Percentiles rank a stretch among this genome's conserved stretches.
phyloP scores from a whole-genome alignment of 2,113 vertebrate genomes.

The Chlorodrepanis virens region DNA sequence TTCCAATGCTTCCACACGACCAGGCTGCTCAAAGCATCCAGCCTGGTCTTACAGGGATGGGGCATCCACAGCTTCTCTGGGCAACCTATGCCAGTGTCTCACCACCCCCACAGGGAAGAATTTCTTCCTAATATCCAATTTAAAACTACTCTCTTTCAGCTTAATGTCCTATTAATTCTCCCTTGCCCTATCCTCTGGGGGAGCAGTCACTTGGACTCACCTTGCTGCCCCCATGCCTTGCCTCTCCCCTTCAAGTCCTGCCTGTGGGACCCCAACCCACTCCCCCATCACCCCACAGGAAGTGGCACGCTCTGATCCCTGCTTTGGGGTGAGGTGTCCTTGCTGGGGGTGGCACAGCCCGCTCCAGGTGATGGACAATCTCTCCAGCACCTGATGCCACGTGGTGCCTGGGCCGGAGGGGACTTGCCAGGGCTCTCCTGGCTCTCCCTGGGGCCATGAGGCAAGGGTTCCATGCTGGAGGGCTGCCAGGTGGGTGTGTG shows the following conservation, averaged over 20 bases:
- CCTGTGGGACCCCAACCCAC: rapidly evolving
- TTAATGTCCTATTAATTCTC: background rate
- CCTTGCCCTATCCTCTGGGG: background rate
- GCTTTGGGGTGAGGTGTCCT: background rate
- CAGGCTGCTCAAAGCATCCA: background rate
- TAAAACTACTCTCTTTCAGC: background rate
- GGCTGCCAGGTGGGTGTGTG: background rate
- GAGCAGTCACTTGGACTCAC: background rate
- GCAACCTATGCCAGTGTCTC: background rate
- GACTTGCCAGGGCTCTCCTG: rapidly evolving
- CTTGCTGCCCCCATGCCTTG: background rate
- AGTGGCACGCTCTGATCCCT: background rate
- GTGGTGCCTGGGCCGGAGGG: background rate
- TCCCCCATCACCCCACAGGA: background rate
- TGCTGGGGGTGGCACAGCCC: background rate
- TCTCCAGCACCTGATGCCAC: background rate
- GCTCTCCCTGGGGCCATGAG: background rate
- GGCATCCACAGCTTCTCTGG: background rate
- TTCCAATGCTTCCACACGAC: background rate
- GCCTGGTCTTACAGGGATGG: background rate
- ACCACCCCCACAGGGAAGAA: background rate
- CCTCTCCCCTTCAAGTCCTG: background rate
- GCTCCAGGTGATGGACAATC: rapidly evolving
- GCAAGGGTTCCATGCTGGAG: background rate
- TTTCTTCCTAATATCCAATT: background rate